phyloP scores from a whole-genome alignment of 2,797 vertebrate species.

The Mormyrus hasselquistii region DNA sequence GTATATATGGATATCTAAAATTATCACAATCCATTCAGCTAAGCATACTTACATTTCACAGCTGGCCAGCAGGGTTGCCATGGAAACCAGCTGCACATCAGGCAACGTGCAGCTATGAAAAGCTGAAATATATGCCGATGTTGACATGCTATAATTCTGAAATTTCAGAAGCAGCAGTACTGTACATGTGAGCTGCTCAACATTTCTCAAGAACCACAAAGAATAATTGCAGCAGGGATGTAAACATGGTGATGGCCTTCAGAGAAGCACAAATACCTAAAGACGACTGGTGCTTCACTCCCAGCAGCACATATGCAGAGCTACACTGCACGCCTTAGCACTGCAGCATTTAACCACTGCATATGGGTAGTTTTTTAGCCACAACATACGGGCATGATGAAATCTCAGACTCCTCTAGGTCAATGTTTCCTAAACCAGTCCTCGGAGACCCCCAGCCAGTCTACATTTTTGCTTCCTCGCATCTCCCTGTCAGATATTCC shows the following conservation, averaged over 20 bases:
- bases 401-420: not conserved
- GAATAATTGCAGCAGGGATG: not conserved
- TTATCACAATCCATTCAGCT: not conserved
- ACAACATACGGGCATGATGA: not conserved
- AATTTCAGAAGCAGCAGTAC: not conserved
- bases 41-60: not conserved
- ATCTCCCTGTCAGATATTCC: not conserved
- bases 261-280: not conserved
- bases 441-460: not conserved
- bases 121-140: not conserved
- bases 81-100: conserved; percentile 21
- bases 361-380: not conserved
- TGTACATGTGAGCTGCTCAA: not conserved
- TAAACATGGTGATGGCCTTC: not conserved
- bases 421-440: not conserved
- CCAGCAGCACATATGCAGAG: not conserved
- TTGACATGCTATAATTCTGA: not conserved
- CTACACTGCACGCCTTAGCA: not conserved
- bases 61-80: conserved; percentile 13
- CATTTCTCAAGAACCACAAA: not conserved
- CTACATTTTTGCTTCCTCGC: not conserved
- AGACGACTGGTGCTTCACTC: not conserved
- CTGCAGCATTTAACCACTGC: not conserved
- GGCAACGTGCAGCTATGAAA: not conserved
- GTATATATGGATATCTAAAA: conserved; percentile 3